Conservation (phyloP, 2,888 invertebrate genomes). For the Megastigmus dorsalis region DNA sequence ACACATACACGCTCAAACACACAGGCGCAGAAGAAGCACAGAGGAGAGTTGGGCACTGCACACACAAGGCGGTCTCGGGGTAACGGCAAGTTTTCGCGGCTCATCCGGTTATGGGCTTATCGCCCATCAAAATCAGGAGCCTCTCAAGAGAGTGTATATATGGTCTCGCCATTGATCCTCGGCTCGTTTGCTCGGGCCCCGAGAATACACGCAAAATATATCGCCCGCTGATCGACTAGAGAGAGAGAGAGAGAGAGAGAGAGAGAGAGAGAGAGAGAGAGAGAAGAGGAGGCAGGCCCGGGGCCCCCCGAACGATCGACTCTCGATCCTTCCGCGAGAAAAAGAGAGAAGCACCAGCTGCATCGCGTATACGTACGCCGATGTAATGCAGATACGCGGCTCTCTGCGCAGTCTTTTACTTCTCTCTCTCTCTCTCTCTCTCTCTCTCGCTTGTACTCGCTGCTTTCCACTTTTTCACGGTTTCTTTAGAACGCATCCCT, state of each 20-base stretch:
- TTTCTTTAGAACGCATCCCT: too few relatives aligned
- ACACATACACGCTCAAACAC: too few relatives aligned
- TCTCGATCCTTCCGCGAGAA: slow-evolving; percentile 58
- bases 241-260: too few relatives aligned
- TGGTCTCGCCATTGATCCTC: slow-evolving; percentile 33
- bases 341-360: slow-evolving; percentile 68
- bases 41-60: neutral
- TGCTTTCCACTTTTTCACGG: neutral
- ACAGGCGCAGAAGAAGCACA: too few relatives aligned
- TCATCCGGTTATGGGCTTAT: slow-evolving; percentile 52
- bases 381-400: slow-evolving; percentile 64
- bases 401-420: neutral
- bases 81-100: slow-evolving; percentile 54
- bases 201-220: slow-evolving; percentile 31
- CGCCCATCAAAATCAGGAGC: slow-evolving; percentile 44
- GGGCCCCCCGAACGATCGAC: neutral
- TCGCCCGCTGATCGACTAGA: slow-evolving; percentile 38
- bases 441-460: neutral
- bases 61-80: slow-evolving; percentile 28
- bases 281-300: too few relatives aligned
- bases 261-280: too few relatives aligned
- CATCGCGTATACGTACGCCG: slow-evolving; percentile 61
- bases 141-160: slow-evolving; percentile 12
- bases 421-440: neutral
- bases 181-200: slow-evolving; percentile 15